These are phyloP conservation scores for Torymus texanus DNA, from an alignment of 2,888 invertebrate species.

Conservation along the genomic window DNA sequence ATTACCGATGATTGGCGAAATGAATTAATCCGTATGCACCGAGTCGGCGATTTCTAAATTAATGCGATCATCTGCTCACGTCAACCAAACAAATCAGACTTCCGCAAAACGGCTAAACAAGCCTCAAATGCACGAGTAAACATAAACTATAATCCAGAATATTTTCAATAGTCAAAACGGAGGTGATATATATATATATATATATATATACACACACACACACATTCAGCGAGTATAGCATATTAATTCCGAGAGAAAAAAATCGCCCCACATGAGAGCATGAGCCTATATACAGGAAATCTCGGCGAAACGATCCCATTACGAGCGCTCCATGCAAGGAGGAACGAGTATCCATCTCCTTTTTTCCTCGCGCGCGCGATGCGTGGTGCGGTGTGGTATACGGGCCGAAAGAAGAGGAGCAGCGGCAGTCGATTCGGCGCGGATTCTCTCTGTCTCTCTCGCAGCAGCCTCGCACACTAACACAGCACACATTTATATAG, in stretches of 20 bases:
- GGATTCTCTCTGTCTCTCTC: too few species aligned
- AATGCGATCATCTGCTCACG: not conserved
- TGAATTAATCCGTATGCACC: constrained; percentile 18
- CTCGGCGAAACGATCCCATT: constrained; percentile 24
- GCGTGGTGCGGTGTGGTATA: not conserved
- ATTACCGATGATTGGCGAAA: constrained; percentile 21
- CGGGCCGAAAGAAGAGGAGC: too few species aligned
- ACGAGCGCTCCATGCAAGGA: constrained; percentile 4
- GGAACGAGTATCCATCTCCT: constrained; percentile 32
- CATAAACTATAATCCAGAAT: not conserved
- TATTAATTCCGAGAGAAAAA: not conserved
- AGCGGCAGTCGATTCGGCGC: constrained; percentile 18
- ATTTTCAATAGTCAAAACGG: too few species aligned
- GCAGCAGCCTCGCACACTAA: not conserved
- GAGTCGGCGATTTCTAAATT: constrained; percentile 1
- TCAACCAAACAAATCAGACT: not conserved
- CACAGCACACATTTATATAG: constrained; percentile 1
- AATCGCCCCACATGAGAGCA: not conserved
- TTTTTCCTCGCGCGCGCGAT: constrained; percentile 26
- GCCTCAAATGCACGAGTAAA: not conserved
- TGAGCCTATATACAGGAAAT: constrained; percentile 18
- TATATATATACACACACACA: too few species aligned
- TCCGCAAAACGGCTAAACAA: constrained; percentile 4
- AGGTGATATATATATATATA: too few species aligned
- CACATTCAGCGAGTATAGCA: not conserved